Evolutionary conservation across 37 sponge, comb jelly and placozoan genomes (phyloP).

Genomic region (Chondrilla cf. caribensis): DNA sequence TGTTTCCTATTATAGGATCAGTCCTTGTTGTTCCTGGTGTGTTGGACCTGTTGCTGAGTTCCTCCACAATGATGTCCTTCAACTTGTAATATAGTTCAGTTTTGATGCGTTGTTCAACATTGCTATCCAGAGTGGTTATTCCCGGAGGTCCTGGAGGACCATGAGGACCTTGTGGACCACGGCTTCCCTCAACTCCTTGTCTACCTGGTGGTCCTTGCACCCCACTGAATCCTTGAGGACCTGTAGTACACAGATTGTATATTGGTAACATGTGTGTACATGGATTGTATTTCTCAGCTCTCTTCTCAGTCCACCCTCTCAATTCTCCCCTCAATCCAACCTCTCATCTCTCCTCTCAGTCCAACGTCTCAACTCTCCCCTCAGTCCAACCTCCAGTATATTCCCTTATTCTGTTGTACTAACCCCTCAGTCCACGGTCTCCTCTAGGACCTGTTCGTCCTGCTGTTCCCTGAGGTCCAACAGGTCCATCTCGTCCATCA

Average conservation of each 20-base stretch:
- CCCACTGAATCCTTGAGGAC: neutral
- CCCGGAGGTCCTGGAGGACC: slow-evolving; percentile 10
- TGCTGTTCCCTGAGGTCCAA: slow-evolving; percentile 35
- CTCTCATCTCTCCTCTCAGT: neutral
- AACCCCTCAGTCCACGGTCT: neutral
- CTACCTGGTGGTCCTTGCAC: neutral
- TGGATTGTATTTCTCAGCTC: too few species aligned
- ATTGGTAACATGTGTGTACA: neutral
- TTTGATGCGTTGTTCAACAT: slow-evolving; percentile 13
- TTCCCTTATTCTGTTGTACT: neutral
- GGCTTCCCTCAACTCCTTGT: neutral
- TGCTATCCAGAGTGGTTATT: neutral
- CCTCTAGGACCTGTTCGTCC: slow-evolving; percentile 12
- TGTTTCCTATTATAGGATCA: neutral
- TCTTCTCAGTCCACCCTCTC: too few species aligned
- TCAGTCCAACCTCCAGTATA: neutral
- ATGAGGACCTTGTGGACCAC: neutral
- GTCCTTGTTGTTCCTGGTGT: neutral
- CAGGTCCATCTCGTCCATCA: slow-evolving; percentile 24
- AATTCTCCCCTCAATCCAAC: neutral
- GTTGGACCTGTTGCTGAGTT: too few species aligned
- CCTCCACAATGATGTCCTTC: neutral
- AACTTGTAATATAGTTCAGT: slow-evolving; percentile 15
- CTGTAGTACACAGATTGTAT: neutral
- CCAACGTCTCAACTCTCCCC: neutral